Evolutionary conservation across 2,888 invertebrate genomes (phyloP).

Genomic region (Plebejus argus): DNA sequence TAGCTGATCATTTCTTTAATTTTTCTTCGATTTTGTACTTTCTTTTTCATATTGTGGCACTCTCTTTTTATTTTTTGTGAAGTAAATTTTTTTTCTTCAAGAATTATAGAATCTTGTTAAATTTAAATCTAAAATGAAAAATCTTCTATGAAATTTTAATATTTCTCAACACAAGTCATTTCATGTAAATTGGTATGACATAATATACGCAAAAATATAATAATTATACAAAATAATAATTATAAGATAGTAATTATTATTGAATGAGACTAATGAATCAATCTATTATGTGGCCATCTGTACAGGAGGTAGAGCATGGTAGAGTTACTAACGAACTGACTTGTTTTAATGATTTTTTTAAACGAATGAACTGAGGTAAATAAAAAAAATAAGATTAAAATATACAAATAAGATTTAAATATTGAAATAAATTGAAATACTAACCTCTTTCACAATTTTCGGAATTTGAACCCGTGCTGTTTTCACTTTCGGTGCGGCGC

Average conservation of each 20-base stretch:
- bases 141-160: background rate
- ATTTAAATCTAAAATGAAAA: background rate
- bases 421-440: background rate
- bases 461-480: slow-evolving; percentile 61
- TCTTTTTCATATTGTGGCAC: background rate
- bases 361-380: background rate
- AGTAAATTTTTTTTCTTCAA: background rate
- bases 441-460: slow-evolving; percentile 62
- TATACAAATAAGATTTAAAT: background rate
- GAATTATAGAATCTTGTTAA: background rate
- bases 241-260: background rate
- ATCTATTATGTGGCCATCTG: background rate
- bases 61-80: background rate
- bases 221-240: background rate
- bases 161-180: background rate
- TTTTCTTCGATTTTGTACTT: background rate
- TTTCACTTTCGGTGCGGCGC: slow-evolving; percentile 70
- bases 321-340: background rate
- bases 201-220: background rate
- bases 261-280: background rate
- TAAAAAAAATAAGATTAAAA: background rate
- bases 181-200: background rate
- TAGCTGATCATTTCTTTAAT: too few relatives aligned
- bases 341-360: background rate
- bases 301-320: background rate